Conservation (phyloP, 2,113 vertebrate species). For the Corythornis vintsioides region DNA sequence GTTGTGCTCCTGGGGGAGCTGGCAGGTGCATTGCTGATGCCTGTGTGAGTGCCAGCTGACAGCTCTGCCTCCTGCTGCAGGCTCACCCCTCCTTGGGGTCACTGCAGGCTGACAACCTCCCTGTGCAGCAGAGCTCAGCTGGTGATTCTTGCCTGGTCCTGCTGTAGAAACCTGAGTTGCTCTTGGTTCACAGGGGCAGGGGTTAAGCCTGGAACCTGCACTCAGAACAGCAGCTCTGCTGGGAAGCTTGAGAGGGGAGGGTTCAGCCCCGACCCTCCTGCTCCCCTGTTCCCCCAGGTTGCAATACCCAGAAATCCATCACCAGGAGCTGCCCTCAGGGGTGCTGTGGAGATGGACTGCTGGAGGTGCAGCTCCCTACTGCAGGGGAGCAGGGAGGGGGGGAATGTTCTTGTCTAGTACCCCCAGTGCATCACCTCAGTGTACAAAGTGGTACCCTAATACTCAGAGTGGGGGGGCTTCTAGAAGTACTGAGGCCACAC, state of each 20-base stretch:
- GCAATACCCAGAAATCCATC: no score
- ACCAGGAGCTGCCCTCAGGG: rapidly evolving
- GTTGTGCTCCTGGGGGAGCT: rapidly evolving
- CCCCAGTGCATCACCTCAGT: neutral
- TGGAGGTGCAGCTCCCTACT: neutral
- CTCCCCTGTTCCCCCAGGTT: neutral
- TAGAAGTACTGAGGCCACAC: neutral
- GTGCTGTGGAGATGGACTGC: rapidly evolving
- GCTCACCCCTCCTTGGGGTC: rapidly evolving
- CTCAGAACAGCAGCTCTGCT: neutral
- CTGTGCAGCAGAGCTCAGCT: neutral
- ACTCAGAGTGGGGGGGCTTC: neutral
- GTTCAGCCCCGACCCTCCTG: neutral
- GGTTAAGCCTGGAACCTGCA: no score
- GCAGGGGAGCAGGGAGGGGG: neutral
- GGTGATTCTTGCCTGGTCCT: neutral
- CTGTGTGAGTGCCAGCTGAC: neutral
- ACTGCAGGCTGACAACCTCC: neutral
- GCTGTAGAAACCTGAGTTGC: neutral
- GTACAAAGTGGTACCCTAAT: neutral
- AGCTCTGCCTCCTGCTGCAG: neutral
- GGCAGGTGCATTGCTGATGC: neutral
- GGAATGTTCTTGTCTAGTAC: neutral
- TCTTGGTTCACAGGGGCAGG: rapidly evolving
- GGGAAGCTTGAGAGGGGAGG: neutral